Evolutionary conservation across 2,113 vertebrate species (phyloP).

Genomic region (Platichthys flesus): DNA sequence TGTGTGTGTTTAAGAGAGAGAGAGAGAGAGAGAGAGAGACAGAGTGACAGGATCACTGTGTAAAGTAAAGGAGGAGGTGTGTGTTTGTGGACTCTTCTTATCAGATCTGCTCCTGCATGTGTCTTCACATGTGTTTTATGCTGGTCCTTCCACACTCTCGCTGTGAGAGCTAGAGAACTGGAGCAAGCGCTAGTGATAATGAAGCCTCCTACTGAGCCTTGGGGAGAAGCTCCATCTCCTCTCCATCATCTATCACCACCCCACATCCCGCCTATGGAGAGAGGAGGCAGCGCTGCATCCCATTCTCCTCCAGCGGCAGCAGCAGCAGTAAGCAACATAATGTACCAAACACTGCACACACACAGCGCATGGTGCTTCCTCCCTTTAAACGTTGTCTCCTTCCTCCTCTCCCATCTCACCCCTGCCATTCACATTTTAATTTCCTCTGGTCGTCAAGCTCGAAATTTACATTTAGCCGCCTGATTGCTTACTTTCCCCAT

Average conservation of each 20-base stretch:
- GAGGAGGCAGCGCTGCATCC: slow-evolving; percentile 42
- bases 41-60: background rate
- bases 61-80: slow-evolving; percentile 14
- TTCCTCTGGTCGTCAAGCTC: slow-evolving; percentile 49
- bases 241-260: slow-evolving; percentile 68
- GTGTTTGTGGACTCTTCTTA: slow-evolving; percentile 26
- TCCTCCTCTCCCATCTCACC: slow-evolving; percentile 12
- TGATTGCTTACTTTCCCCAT: slow-evolving; percentile 26
- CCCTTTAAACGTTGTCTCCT: slow-evolving; percentile 14
- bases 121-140: slow-evolving; percentile 38
- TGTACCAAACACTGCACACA: slow-evolving; percentile 4
- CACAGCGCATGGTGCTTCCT: slow-evolving; percentile 20
- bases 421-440: slow-evolving; percentile 31
- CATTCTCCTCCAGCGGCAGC: slow-evolving; percentile 34
- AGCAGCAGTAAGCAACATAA: slow-evolving; percentile 34
- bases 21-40: no score
- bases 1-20: background rate
- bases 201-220: slow-evolving; percentile 68
- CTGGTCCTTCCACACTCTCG: slow-evolving; percentile 29
- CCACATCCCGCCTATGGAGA: slow-evolving; percentile 58
- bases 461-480: slow-evolving; percentile 45
- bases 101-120: slow-evolving; percentile 30
- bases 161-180: slow-evolving; percentile 51
- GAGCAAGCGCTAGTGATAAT: slow-evolving; percentile 59
- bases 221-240: slow-evolving; percentile 65